phyloP scores from a whole-genome alignment of 2,113 vertebrate species.

The Stegostoma tigrinum region DNA sequence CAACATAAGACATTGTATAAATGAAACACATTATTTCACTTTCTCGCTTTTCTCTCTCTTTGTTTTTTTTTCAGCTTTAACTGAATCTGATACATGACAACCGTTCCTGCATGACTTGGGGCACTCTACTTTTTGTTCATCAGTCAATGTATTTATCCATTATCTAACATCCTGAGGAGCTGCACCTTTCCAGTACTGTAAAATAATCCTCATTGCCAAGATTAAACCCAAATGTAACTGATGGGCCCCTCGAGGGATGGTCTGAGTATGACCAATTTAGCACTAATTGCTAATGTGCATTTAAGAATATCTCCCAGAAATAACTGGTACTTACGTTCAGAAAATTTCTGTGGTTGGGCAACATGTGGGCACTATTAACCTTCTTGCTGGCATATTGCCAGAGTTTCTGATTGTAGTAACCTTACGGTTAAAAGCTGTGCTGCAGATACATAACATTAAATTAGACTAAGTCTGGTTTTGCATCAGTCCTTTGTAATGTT shows the following conservation, averaged over 20 bases:
- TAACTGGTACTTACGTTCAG: constrained; percentile 17
- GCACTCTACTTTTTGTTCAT: neutral
- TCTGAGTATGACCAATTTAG: constrained; percentile 35
- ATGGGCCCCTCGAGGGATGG: constrained; percentile 32
- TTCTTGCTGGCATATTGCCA: neutral
- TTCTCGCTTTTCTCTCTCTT: neutral
- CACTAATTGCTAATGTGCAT: constrained; percentile 32
- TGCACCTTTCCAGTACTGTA: constrained; percentile 6
- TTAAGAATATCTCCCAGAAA: constrained; percentile 30
- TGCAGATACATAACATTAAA: constrained; percentile 14
- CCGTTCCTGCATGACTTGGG: neutral
- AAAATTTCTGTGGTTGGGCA: constrained; percentile 11
- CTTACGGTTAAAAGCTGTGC: neutral
- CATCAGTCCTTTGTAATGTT: neutral
- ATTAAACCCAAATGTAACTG: constrained; percentile 35
- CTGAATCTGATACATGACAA: neutral
- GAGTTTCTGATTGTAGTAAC: constrained; percentile 20
- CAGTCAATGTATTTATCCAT: constrained; percentile 18
- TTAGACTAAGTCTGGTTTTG: neutral
- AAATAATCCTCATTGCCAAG: constrained; percentile 29
- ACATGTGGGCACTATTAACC: constrained; percentile 25
- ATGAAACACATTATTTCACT: neutral
- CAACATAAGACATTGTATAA: neutral
- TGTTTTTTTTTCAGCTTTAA: neutral
- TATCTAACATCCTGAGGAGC: constrained; percentile 6